Percentiles rank a stretch among this genome's conserved stretches.
phyloP scores from a whole-genome alignment of 2,797 vertebrate species.

The Macrochelys suwanniensis region DNA sequence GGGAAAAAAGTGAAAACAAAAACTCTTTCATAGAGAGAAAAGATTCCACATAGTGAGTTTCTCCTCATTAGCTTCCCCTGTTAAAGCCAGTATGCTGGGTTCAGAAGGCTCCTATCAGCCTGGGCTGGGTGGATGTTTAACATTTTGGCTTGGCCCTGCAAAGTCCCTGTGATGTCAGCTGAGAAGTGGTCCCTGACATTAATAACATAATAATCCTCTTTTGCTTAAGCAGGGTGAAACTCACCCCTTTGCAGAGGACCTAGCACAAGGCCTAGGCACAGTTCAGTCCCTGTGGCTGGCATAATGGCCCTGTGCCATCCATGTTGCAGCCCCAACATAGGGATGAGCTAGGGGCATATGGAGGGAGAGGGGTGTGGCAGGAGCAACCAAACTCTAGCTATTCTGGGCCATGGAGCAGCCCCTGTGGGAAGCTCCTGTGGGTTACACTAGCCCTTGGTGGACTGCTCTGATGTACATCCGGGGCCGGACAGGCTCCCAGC shows the following conservation, averaged over 20 bases:
- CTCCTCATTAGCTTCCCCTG: neutral
- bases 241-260: neutral
- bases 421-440: neutral
- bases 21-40: neutral
- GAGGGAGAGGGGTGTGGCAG: neutral
- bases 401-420: neutral
- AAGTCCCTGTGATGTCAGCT: neutral
- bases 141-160: neutral
- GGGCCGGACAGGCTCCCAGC: neutral
- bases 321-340: neutral
- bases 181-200: neutral
- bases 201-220: neutral
- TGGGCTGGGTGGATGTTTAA: too few relatives aligned
- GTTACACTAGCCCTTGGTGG: neutral
- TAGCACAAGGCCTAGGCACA: neutral
- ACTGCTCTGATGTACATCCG: neutral
- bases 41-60: neutral
- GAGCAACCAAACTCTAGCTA: neutral
- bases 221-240: neutral
- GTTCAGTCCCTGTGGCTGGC: neutral
- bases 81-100: neutral
- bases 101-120: neutral
- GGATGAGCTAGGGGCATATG: neutral
- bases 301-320: neutral
- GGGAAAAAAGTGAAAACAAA: neutral